Base-by-base conservation (phyloP, 2,113 vertebrate species). In the Vireo altiloquus region DNA sequence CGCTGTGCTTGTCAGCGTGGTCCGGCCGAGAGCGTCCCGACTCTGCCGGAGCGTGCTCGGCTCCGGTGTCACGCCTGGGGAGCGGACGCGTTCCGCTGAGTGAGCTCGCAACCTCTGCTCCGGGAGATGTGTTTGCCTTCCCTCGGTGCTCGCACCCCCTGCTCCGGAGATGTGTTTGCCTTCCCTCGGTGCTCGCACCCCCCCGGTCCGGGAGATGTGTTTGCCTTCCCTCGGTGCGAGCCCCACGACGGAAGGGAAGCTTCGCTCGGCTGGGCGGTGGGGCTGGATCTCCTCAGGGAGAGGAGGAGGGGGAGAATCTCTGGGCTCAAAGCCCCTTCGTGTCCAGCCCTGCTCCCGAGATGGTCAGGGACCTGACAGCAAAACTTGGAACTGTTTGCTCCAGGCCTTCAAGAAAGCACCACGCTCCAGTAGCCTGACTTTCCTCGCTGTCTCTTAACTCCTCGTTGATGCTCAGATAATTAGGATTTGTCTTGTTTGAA, bases 11-110 rank as follows among this genome's bases (percentile, higher is more conserved):
- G 47, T 6, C 60, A 2, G 64, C 9, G 20, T 10, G 25, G 16
- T 14, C 21, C 2, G 3, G 28, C 59, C 7, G 59, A 6, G 28
- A 40, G 82, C 3, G 2, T 31, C 76, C 71, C 7, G 9, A 1
- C 76, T 61, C 22, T 49, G 70, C n/a, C 25, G 16, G 24, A 22
- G 35, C 1, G 5, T 46, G 39, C 40, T 61, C 5, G 44, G 35
- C 7, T 35, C 46, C 53, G 0, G 18, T 16, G 42, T 50, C n/a
- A 4, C 1, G 0, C 13, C 31, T 17, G 79, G 40, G 40, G 40
- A 27, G 14, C 8, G 9, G n/a, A 13, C 0, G 0, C 4, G 0
- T 63, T 44, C 39, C 23, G 3, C 37, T 10, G 22, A 1, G 61
- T 5, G 53, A 65, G 2, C 5, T 22, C 7, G 10, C 15, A 1